These are phyloP conservation scores for Abrostola triplasia DNA, from an alignment of 2,888 invertebrate species.

Conservation along the genomic window DNA sequence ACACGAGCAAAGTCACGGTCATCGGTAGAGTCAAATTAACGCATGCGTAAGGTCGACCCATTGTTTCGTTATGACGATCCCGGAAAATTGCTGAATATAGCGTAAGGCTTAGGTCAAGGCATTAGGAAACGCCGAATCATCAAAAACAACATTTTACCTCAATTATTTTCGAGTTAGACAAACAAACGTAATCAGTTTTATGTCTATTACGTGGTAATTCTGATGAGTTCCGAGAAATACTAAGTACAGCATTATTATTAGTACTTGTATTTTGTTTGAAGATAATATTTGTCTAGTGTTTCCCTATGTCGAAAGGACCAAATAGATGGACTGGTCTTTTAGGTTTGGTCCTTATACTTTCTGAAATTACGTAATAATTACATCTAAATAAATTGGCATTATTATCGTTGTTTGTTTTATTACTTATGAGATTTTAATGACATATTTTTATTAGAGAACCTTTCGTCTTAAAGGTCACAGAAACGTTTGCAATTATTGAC, in stretches of 20 bases:
- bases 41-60: constrained; percentile 16
- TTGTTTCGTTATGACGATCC: constrained; percentile 41
- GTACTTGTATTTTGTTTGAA: too few species aligned
- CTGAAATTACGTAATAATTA: neutral
- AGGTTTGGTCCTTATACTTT: too few species aligned
- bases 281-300: too few species aligned
- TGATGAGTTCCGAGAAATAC: neutral
- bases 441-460: neutral
- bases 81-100: constrained; percentile 41
- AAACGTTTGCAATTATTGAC: neutral
- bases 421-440: neutral
- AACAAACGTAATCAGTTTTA: constrained; percentile 26
- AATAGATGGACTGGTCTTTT: too few species aligned
- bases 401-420: neutral
- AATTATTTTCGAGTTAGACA: constrained; percentile 52
- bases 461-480: neutral
- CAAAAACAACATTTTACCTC: constrained; percentile 40
- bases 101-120: constrained; percentile 46
- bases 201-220: constrained; percentile 19
- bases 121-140: constrained; percentile 43
- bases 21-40: constrained; percentile 11
- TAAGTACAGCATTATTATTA: too few species aligned
- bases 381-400: neutral
- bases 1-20: constrained; percentile 1
- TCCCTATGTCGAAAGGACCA: too few species aligned